A percentile compares a stretch with the other conserved stretches of the same genome.
phyloP scores from a whole-genome alignment of 1,140 invertebrate genomes.

The Leptinotarsa lineolata region DNA sequence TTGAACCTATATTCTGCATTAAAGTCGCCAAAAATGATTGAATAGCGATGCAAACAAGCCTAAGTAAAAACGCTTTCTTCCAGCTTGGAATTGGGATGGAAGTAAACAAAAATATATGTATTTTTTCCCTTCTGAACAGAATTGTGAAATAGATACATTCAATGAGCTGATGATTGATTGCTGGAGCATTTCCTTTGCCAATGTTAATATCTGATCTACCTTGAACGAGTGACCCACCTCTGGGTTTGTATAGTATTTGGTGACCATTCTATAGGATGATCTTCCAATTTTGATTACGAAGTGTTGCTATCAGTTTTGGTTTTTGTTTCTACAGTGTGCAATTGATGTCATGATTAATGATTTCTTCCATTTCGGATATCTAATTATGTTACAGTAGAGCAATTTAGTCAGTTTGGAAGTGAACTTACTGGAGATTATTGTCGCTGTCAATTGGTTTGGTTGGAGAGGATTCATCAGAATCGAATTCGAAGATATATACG shows the following conservation, averaged over 20 bases:
- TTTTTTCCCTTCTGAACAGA: background rate
- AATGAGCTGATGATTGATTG: slow-evolving; percentile 11
- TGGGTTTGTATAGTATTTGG: background rate
- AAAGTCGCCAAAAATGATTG: slow-evolving; percentile 7
- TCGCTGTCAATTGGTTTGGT: slow-evolving; percentile 3
- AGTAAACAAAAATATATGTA: slow-evolving; percentile 8
- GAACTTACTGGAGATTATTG: background rate
- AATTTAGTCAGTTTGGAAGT: background rate
- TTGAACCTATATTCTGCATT: background rate
- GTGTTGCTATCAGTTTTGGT: background rate
- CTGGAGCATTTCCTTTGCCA: slow-evolving; percentile 9
- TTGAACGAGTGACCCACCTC: background rate
- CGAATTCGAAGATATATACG: background rate
- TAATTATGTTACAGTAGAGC: background rate
- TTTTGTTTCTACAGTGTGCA: background rate
- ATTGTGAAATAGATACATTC: slow-evolving; percentile 6
- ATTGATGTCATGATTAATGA: background rate
- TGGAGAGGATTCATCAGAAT: slow-evolving; percentile 1
- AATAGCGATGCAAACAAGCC: background rate
- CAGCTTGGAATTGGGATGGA: background rate
- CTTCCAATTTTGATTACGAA: background rate
- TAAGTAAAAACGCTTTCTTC: background rate
- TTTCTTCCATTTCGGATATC: background rate
- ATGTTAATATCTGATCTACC: background rate
- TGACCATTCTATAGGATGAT: background rate